These are phyloP conservation scores for Graphium colonna DNA, from an alignment of 2,888 invertebrate species.

Conservation along the genomic window DNA sequence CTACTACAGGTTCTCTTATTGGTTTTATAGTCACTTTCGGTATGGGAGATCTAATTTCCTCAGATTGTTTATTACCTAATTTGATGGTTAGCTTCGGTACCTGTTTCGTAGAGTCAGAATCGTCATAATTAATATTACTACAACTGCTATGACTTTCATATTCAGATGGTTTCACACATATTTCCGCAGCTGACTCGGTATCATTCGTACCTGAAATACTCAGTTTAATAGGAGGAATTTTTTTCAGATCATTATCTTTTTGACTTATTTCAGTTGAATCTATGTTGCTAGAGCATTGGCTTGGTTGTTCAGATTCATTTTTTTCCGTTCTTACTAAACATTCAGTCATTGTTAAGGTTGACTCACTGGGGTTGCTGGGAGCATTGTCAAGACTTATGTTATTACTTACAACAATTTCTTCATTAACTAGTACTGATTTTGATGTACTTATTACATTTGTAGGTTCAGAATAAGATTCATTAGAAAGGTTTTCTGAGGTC, in stretches of 20 bases:
- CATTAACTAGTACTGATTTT: slow-evolving; percentile 7
- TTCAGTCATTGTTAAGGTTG: slow-evolving; percentile 7
- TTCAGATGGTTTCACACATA: slow-evolving; percentile 24
- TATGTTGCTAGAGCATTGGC: slow-evolving; percentile 9
- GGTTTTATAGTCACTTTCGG: slow-evolving; percentile 69
- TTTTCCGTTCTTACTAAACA: slow-evolving; percentile 5
- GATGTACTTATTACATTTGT: slow-evolving; percentile 32
- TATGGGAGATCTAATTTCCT: slow-evolving; percentile 60
- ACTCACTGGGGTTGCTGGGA: not conserved
- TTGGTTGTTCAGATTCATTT: slow-evolving; percentile 12
- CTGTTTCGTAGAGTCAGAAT: slow-evolving; percentile 51
- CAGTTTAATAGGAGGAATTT: slow-evolving; percentile 51
- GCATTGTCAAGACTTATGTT: not conserved
- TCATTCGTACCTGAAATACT: slow-evolving; percentile 39
- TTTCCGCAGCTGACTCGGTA: slow-evolving; percentile 23
- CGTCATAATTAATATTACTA: slow-evolving; percentile 27
- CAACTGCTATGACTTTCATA: slow-evolving; percentile 35
- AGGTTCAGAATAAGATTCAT: slow-evolving; percentile 33
- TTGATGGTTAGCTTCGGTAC: slow-evolving; percentile 77
- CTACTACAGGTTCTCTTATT: slow-evolving; percentile 45
- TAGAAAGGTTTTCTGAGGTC: slow-evolving; percentile 44
- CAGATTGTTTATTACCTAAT: slow-evolving; percentile 55
- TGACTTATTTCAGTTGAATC: slow-evolving; percentile 14
- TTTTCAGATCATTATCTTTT: slow-evolving; percentile 37
- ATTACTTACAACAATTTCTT: slow-evolving; percentile 3